Conservation (phyloP, 2,797 vertebrate genomes). For the Notoglanidium macrostoma region DNA sequence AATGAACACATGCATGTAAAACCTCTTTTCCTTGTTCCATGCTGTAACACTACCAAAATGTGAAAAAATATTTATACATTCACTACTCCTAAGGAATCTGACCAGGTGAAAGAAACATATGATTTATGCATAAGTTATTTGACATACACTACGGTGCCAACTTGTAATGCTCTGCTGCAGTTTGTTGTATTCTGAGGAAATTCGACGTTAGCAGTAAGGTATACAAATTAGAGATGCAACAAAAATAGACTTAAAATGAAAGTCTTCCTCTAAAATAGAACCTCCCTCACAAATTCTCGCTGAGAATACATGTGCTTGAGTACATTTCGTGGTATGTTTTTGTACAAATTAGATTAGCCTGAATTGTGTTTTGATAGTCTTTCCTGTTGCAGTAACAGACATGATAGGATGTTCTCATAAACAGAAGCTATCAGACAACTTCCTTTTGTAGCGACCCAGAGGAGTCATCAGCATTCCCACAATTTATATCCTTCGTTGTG, state of each 20-base stretch:
- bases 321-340: constrained; percentile 21
- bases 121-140: background rate
- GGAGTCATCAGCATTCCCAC: constrained; percentile 33
- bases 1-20: background rate
- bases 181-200: background rate
- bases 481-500: background rate
- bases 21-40: background rate
- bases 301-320: background rate
- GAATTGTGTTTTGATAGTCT: constrained; percentile 23
- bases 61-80: background rate
- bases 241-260: background rate
- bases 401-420: constrained; percentile 43
- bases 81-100: background rate
- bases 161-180: background rate
- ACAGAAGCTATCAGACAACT: constrained; percentile 45
- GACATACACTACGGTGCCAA: background rate
- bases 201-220: background rate
- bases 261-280: background rate
- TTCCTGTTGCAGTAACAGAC: background rate
- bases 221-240: background rate
- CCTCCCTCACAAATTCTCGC: background rate
- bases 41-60: background rate
- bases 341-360: constrained; percentile 11
- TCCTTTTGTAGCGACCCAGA: constrained; percentile 23
- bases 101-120: background rate